phyloP scores from a whole-genome alignment of 2,888 invertebrate genomes.

The Scrobipalpa atriplicella region DNA sequence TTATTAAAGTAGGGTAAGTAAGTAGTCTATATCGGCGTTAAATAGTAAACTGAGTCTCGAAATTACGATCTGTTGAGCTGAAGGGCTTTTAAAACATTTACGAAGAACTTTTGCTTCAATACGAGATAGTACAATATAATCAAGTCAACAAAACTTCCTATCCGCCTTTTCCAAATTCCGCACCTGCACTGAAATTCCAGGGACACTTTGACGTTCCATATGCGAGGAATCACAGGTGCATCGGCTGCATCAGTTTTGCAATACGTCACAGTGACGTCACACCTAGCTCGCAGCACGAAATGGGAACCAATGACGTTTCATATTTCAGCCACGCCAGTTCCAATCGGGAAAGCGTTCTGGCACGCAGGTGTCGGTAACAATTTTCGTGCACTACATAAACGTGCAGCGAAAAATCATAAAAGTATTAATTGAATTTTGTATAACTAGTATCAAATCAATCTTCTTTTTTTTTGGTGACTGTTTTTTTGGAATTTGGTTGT shows the following conservation, averaged over 20 bases:
- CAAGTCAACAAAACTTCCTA: neutral
- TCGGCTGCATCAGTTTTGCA: slow-evolving; percentile 16
- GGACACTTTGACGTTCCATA: slow-evolving; percentile 21
- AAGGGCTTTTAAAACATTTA: no score
- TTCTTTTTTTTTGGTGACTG: no score
- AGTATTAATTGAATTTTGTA: no score
- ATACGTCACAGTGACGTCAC: slow-evolving; percentile 22
- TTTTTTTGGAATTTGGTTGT: no score
- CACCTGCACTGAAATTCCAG: neutral
- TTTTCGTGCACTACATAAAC: neutral
- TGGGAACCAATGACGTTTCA: slow-evolving; percentile 20
- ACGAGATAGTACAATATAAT: no score
- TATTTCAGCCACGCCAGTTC: slow-evolving; percentile 19
- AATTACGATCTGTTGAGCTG: no score
- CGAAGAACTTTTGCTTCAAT: no score
- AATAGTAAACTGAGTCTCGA: no score
- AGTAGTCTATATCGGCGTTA: no score
- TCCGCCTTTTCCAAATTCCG: neutral
- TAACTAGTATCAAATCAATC: no score
- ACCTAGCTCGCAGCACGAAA: neutral
- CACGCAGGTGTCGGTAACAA: neutral
- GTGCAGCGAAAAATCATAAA: neutral
- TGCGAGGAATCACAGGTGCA: slow-evolving; percentile 17
- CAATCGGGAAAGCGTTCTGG: neutral
- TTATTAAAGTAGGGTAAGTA: no score